Evolutionary conservation across 2,113 vertebrate species (phyloP).

Genomic region (Zosterops borbonicus): DNA sequence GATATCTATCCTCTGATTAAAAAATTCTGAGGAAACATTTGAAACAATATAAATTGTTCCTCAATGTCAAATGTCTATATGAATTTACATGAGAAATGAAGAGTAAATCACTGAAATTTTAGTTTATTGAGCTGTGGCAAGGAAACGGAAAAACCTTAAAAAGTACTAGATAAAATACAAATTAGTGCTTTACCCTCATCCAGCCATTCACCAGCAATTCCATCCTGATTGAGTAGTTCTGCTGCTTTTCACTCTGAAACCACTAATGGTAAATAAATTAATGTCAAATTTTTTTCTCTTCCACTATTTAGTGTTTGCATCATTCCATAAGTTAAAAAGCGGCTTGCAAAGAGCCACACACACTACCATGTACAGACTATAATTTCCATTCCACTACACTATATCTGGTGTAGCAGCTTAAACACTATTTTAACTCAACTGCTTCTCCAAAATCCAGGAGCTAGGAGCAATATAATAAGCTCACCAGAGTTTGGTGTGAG

Average conservation of each 20-base stretch:
- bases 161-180: neutral
- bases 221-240: neutral
- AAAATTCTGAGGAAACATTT: neutral
- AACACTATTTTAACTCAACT: neutral
- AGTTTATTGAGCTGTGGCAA: neutral
- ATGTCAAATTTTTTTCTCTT: neutral
- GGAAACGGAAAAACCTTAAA: neutral
- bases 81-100: neutral
- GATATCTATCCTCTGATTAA: neutral
- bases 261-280: neutral
- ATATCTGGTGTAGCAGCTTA: neutral
- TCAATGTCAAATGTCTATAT: neutral
- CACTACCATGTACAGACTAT: neutral
- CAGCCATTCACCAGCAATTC: neutral
- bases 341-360: neutral
- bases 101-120: neutral
- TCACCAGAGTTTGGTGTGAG: neutral
- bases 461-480: neutral
- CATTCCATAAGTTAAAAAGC: neutral
- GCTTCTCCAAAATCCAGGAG: neutral
- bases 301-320: neutral
- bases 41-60: neutral
- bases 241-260: neutral
- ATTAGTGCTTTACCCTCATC: neutral
- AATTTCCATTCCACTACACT: neutral